Conservation (phyloP, 2,888 invertebrate genomes). For the Hirtodrosophila cameraria region DNA sequence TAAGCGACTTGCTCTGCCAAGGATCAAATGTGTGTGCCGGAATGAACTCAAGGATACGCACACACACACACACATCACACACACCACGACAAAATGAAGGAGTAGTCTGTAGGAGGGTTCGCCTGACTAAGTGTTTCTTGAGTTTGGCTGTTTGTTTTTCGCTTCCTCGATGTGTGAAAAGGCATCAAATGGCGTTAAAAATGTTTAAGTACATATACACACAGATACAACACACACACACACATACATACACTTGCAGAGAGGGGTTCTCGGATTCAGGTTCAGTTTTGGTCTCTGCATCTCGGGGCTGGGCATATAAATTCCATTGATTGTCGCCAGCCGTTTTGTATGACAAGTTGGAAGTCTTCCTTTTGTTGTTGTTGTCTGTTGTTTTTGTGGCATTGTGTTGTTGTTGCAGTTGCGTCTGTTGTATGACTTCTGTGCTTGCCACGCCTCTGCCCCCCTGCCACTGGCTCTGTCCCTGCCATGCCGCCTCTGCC, state of each 20-base stretch:
- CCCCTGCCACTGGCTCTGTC: conserved; percentile 15
- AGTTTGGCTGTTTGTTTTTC: conserved; percentile 68
- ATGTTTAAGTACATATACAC: conserved; percentile 66
- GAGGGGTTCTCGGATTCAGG: conserved; percentile 28
- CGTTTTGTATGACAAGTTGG: conserved; percentile 76
- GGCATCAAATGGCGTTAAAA: conserved; percentile 80
- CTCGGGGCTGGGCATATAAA: conserved; percentile 52
- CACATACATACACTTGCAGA: conserved; percentile 6
- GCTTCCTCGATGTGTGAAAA: conserved; percentile 73
- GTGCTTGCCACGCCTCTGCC: conserved; percentile 58
- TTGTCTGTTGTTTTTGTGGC: conserved; percentile 36
- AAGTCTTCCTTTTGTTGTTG: conserved; percentile 45
- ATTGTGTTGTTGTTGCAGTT: conserved; percentile 48
- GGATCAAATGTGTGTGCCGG: conserved; percentile 53
- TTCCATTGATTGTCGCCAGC: conserved; percentile 77
- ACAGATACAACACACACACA: conserved; percentile 24
- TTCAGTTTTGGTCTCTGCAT: conserved; percentile 29
- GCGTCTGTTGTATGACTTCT: conserved; percentile 73
- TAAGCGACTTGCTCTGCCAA: conserved; percentile 45
- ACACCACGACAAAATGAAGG: conserved; percentile 13
- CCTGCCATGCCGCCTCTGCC: conserved; percentile 69
- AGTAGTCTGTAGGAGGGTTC: conserved; percentile 28
- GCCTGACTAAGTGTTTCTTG: conserved; percentile 73
- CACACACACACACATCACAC: conserved; percentile 17
- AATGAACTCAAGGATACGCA: conserved; percentile 45